Base-by-base conservation (phyloP, 2,113 vertebrate genomes). In the Campylorhamphus procurvoides region DNA sequence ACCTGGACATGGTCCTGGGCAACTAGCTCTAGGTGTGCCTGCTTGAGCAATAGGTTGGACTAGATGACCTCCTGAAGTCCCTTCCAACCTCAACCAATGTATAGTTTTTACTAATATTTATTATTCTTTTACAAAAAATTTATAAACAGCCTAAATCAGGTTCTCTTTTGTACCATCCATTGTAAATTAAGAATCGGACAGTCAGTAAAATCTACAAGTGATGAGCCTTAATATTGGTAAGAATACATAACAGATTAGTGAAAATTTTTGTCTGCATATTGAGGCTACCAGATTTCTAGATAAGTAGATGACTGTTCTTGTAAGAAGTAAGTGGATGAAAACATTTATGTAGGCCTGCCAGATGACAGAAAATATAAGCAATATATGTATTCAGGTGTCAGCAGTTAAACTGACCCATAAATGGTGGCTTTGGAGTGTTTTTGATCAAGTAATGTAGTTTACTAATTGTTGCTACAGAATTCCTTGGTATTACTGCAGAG, bases 1-100 rank as follows among this genome's bases (percentile, higher is more conserved):
- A 0, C n/a, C 7, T 18, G 71, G 63, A 35, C 5, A 2, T 0
- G 2, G 35, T 42, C 13, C n/a, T 7, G 8, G 14, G 25, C 52
- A 68, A 12, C 18, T 78, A 23, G 23, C 52, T 77, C 7, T 89
- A 12, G 25, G 12, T 76, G 24, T 39, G 23, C 19, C 27, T 81
- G 40, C 60, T 47, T 78, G 60, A 78, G 50, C n/a, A 58, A 19
- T 3, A 9, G 14, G 2, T 56, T 87, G 18, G 37, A 58, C 18
- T 10, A 84, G 9, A 9, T 58, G 8, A 28, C 28, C 19, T 60
- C 12, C 7, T 35, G 16, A 72, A n/a, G 22, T 85, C 47, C 19
- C 14, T 87, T 82, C 23, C n/a, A 86, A 24, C 18, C 22, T 69
- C 46, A 80, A 3, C 18, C 11, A 3, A 37, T 53, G 5, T 20